phyloP scores from a whole-genome alignment of 1,140 invertebrate species.

The Battus philenor region DNA sequence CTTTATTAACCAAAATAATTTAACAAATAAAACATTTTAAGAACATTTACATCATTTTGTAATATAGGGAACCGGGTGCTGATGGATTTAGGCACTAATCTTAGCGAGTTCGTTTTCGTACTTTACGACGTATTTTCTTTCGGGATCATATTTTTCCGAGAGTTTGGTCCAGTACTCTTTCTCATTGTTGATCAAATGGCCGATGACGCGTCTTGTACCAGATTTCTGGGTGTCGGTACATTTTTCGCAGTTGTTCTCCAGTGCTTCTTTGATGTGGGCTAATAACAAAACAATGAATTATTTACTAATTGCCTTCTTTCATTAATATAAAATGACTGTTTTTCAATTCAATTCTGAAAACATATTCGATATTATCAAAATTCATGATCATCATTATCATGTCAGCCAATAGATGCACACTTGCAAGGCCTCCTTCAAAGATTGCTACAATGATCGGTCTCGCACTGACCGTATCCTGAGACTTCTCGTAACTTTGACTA shows the following conservation, averaged over 20 bases:
- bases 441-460: no score
- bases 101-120: slow-evolving; percentile 66
- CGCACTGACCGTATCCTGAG: no score
- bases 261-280: slow-evolving; percentile 77
- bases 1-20: no score
- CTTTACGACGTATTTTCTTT: slow-evolving; percentile 49
- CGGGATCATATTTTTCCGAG: slow-evolving; percentile 79
- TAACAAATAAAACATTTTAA: neutral
- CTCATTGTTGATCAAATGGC: slow-evolving; percentile 76
- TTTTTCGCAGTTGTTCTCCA: slow-evolving; percentile 79
- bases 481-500: no score
- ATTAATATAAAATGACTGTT: neutral
- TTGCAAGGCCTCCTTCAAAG: no score
- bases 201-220: slow-evolving; percentile 76
- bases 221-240: slow-evolving; percentile 78
- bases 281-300: slow-evolving; percentile 25
- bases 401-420: no score
- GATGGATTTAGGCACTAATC: slow-evolving; percentile 20
- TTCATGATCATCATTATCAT: no score
- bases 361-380: no score
- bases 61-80: no score
- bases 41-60: neutral
- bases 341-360: neutral
- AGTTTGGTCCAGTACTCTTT: slow-evolving; percentile 77
- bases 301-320: neutral